phyloP scores from a whole-genome alignment of 2,113 vertebrate species.

The Elephas maximus region DNA sequence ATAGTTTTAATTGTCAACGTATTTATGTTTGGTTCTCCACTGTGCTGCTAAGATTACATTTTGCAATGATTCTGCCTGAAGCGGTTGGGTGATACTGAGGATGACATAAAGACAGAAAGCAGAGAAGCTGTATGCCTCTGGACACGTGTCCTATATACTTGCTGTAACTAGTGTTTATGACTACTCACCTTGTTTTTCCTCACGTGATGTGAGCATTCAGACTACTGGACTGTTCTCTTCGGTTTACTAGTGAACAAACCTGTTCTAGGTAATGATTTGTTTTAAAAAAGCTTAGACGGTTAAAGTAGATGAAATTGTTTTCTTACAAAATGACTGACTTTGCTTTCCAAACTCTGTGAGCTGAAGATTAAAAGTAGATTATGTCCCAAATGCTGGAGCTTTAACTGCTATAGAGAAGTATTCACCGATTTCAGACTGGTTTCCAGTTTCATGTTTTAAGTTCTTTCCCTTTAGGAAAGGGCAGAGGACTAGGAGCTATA shows the following conservation, averaged over 20 bases:
- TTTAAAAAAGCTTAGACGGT: background rate
- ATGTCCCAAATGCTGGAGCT: background rate
- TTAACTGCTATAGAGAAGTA: background rate
- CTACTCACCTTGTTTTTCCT: background rate
- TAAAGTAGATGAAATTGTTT: slow-evolving; percentile 1
- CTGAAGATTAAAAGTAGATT: slow-evolving; percentile 45
- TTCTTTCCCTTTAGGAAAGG: background rate
- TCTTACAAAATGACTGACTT: slow-evolving; percentile 17
- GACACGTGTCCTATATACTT: background rate
- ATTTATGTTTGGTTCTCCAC: background rate
- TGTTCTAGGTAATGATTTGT: slow-evolving; percentile 4
- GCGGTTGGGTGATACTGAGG: background rate
- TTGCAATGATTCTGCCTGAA: background rate
- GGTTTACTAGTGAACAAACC: background rate
- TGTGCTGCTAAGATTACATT: background rate
- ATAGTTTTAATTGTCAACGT: background rate
- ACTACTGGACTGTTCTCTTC: slow-evolving; percentile 1
- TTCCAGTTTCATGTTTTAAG: background rate
- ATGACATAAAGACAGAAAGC: background rate
- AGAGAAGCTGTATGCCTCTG: background rate
- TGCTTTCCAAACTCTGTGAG: slow-evolving; percentile 39
- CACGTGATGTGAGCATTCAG: background rate
- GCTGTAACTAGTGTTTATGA: background rate
- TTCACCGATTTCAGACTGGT: background rate
- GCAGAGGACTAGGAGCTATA: background rate